phyloP scores from a whole-genome alignment of 2,113 vertebrate genomes.

The Pholis gunnellus region DNA sequence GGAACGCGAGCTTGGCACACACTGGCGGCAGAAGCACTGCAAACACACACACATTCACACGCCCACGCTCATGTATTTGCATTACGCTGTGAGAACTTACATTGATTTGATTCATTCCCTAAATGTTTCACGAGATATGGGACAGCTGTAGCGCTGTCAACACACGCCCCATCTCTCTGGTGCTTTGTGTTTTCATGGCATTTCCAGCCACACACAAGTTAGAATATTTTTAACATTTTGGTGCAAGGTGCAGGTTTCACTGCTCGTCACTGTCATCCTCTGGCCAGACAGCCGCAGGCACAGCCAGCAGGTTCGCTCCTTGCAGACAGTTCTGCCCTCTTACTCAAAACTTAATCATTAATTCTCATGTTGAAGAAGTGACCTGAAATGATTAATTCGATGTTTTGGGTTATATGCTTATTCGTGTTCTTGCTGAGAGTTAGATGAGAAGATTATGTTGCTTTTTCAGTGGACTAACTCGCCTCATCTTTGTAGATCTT shows the following conservation, averaged over 20 bases:
- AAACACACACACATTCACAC: constrained; percentile 6
- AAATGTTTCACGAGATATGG: background rate
- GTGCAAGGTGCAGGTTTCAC: background rate
- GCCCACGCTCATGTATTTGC: background rate
- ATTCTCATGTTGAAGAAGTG: background rate
- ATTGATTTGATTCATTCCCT: background rate
- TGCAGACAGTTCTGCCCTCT: background rate
- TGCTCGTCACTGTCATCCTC: background rate
- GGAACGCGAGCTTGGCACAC: constrained; percentile 4
- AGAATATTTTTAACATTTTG: background rate
- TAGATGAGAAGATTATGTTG: constrained; percentile 3
- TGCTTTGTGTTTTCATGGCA: constrained; percentile 4
- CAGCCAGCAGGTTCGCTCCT: background rate
- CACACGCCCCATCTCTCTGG: background rate
- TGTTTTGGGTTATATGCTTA: constrained; percentile 11
- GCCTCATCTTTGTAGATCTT: background rate
- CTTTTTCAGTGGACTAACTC: too few relatives aligned
- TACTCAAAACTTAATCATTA: constrained; percentile 9
- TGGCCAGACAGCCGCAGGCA: constrained; percentile 27
- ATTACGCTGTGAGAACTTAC: background rate
- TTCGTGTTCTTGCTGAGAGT: background rate
- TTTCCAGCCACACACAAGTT: background rate
- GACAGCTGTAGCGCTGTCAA: background rate
- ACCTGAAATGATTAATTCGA: constrained; percentile 6
- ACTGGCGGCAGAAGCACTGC: background rate